Base-by-base conservation (phyloP, 2,797 vertebrate species). In the Poeciliopsis gracilis region DNA sequence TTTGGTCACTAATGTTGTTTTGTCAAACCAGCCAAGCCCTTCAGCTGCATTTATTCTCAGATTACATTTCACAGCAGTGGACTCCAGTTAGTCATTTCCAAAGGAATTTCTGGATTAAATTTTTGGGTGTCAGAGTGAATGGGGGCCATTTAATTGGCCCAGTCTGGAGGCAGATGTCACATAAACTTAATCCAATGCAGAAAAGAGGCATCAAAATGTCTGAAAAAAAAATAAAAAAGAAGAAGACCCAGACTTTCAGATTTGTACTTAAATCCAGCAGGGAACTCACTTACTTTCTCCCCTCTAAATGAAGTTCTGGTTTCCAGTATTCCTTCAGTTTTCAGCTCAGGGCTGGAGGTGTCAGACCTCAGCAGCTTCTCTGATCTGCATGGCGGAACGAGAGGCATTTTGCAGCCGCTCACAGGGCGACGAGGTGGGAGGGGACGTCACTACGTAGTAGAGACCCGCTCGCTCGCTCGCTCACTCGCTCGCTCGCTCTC, bases 351-450 rank as follows among this genome's bases (percentile, higher is more conserved):
- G 38, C 45, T 49, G 47, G 47, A 77, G 15, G 46, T 30, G 36
- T 76, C 13, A 33, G 85, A 92, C 91, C 90, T 79, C 82, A 72
- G 80, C 88, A 90, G 89, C 77, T 87, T 84, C 86, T 84, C 85
- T 90, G 90, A 92, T 92, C 90, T 86, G 88, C 80, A 25, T 33
- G 28, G 67, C 87, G 91, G 90, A 91, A 91, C 90, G 90, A 92
- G 82, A 77, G 77, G 89, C 91, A 91, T 91, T 90, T 84, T 86
- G 79, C 84, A 85, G 87, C 83, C 70, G 91, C 87, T 79, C 81
- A 0, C 75, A 46, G 83, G 79, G 76, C 78, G 77, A 5, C 78
- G 80, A 18, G 87, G 38, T 63, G 85, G 88, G 81, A 87, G 90
- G 90, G 89, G 87, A 90, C 83, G 83, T 90, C 80, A 84, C 90